Conservation (phyloP, 1,140 invertebrate genomes). For the Drosophila rufa region DNA sequence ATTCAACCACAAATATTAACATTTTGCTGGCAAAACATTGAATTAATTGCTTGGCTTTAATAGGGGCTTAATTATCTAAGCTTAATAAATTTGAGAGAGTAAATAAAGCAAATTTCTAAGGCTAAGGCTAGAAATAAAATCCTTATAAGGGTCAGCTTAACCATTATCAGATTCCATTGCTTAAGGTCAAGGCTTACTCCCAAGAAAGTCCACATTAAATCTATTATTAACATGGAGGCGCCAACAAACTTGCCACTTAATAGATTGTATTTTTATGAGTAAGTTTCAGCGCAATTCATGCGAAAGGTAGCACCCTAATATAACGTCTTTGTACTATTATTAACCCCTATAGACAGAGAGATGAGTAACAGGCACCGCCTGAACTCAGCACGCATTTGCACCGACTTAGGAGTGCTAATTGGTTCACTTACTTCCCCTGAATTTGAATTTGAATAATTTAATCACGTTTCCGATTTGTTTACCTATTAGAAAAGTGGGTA, state of each 20-base stretch:
- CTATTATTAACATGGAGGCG: constrained; percentile 5
- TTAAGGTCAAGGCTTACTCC: not conserved
- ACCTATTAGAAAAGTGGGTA: not conserved
- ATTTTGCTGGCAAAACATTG: constrained; percentile 3
- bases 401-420: constrained; percentile 25
- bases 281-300: constrained; percentile 7
- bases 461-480: constrained; percentile 15
- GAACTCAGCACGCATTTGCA: not conserved
- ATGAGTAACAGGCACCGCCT: constrained; percentile 22
- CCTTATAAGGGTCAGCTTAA: no score
- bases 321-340: constrained; percentile 19
- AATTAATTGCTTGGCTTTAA: not conserved
- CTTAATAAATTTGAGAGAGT: not conserved
- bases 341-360: not conserved
- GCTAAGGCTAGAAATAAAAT: not conserved
- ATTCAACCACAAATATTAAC: constrained; percentile 34
- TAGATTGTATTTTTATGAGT: not conserved
- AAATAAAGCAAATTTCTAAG: not conserved
- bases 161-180: no score
- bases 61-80: not conserved
- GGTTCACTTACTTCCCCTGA: constrained; percentile 3
- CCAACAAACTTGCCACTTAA: not conserved
- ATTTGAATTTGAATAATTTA: constrained; percentile 4
- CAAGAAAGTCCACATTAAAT: not conserved
- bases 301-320: constrained; percentile 26